Conservation (phyloP, 2,113 vertebrate genomes). For the Leiothrix lutea region DNA sequence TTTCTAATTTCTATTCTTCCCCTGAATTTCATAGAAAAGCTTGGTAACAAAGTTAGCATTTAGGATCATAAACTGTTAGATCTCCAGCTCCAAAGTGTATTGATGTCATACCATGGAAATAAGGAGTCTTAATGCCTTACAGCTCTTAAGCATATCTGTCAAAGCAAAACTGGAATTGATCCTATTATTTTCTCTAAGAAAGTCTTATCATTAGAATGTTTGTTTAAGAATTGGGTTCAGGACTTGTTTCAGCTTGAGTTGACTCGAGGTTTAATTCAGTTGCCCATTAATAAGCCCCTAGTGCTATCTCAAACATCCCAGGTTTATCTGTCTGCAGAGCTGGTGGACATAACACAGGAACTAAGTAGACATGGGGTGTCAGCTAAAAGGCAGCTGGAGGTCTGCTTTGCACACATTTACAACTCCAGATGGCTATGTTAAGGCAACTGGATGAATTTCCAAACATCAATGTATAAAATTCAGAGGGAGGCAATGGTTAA, state of each 20-base stretch:
- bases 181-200: background rate
- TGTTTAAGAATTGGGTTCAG: background rate
- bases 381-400: background rate
- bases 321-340: background rate
- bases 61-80: background rate
- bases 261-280: background rate
- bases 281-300: background rate
- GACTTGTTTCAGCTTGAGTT: background rate
- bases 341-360: background rate
- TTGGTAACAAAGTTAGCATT: background rate
- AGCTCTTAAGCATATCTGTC: background rate
- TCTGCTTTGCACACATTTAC: background rate
- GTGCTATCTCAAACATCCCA: background rate
- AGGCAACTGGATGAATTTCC: background rate
- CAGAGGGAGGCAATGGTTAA: background rate
- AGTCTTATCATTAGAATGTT: background rate
- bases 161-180: background rate
- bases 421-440: background rate
- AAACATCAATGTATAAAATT: background rate
- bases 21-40: background rate
- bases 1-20: background rate
- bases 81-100: background rate
- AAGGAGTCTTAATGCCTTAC: background rate
- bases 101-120: background rate
- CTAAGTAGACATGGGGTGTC: background rate